A percentile compares a stretch with the other conserved stretches of the same genome.
These are phyloP conservation scores for Brachionus angularis DNA, from an alignment of 1,140 invertebrate genomes.

Conservation along the genomic window DNA sequence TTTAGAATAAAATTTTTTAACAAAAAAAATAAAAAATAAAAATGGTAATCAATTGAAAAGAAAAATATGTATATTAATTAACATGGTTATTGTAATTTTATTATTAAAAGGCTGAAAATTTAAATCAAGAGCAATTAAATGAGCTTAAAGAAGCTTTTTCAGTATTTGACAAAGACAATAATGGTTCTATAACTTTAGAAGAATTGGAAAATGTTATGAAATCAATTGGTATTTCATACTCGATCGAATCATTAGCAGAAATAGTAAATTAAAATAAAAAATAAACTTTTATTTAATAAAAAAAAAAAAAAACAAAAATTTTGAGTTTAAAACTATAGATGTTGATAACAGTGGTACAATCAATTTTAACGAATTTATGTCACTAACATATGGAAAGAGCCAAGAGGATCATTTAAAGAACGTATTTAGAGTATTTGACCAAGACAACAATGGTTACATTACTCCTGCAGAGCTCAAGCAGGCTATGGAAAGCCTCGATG, in stretches of 20 bases:
- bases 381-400: slow-evolving; percentile 16
- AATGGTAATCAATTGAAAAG: background rate
- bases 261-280: background rate
- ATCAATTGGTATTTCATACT: slow-evolving; percentile 8
- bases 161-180: slow-evolving; percentile 28
- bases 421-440: slow-evolving; percentile 35
- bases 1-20: too few species aligned
- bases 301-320: background rate
- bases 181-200: slow-evolving; percentile 17
- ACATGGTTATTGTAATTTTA: background rate
- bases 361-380: slow-evolving; percentile 36
- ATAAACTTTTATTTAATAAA: background rate
- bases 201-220: slow-evolving; percentile 41
- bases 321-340: slow-evolving; percentile 37
- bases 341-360: slow-evolving; percentile 20
- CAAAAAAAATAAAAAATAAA: too few species aligned
- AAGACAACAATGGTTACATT: slow-evolving; percentile 36
- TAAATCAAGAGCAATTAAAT: slow-evolving; percentile 13
- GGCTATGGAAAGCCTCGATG: slow-evolving; percentile 15
- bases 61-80: background rate
- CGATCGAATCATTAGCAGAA: background rate
- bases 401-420: background rate
- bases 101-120: slow-evolving; percentile 9
- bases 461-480: slow-evolving; percentile 35
- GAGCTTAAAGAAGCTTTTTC: slow-evolving; percentile 18